phyloP scores from a whole-genome alignment of 2,113 vertebrate species.

The Actenoides lindsayi region DNA sequence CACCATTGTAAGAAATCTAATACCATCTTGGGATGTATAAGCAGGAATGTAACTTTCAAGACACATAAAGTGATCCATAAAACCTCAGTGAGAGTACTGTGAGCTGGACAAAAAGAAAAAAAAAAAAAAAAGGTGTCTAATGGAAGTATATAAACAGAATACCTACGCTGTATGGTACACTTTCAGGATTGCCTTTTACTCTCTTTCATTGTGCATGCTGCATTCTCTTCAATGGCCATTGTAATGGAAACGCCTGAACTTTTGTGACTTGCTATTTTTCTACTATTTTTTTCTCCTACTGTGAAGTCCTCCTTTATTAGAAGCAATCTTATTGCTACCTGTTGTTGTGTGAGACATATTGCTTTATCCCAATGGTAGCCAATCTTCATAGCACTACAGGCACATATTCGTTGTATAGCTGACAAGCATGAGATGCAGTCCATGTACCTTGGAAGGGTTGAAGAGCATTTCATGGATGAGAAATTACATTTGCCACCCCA shows the following conservation, averaged over 20 bases:
- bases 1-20: neutral
- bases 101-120: neutral
- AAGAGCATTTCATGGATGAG: neutral
- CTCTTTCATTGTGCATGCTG: neutral
- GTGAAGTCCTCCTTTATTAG: neutral
- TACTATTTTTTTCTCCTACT: neutral
- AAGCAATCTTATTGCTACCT: neutral
- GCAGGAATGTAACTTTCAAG: neutral
- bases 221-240: neutral
- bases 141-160: neutral
- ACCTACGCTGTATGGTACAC: neutral
- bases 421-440: neutral
- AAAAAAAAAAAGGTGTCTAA: neutral
- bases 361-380: neutral
- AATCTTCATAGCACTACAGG: neutral
- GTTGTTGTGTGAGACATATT: neutral
- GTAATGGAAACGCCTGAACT: neutral
- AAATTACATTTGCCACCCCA: neutral
- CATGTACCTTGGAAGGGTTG: neutral
- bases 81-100: neutral
- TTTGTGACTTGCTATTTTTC: neutral
- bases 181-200: neutral
- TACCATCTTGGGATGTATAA: neutral
- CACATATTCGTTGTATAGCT: neutral
- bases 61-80: neutral